Conservation (phyloP, 2,797 vertebrate species). For the Staurois parvus region DNA sequence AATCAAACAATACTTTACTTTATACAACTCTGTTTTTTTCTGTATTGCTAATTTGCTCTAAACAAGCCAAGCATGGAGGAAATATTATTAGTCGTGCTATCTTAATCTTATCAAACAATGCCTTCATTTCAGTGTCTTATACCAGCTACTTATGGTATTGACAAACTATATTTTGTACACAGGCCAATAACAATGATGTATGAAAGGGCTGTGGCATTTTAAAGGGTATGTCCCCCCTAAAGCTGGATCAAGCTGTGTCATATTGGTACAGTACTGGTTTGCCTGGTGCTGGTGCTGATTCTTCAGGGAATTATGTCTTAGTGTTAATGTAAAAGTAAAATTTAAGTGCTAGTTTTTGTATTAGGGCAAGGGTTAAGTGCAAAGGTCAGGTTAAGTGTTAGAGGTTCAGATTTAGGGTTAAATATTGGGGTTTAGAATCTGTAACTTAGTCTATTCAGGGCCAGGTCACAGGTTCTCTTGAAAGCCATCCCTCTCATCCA, state of each 20-base stretch:
- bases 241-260: neutral
- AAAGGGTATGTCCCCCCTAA: neutral
- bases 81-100: slow-evolving; percentile 10
- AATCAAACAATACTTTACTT: slow-evolving; percentile 53
- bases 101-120: neutral
- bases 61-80: slow-evolving; percentile 18
- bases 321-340: too few relatives aligned
- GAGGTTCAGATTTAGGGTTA: too few relatives aligned
- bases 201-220: neutral
- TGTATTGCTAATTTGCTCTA: slow-evolving; percentile 30
- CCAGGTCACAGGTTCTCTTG: too few relatives aligned
- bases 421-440: too few relatives aligned
- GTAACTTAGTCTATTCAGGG: too few relatives aligned
- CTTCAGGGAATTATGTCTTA: too few relatives aligned
- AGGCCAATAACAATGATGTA: neutral
- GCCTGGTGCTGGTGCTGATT: too few relatives aligned
- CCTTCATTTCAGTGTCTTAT: neutral
- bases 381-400: too few relatives aligned
- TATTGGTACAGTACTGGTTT: neutral
- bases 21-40: slow-evolving; percentile 49
- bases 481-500: too few relatives aligned
- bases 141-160: neutral
- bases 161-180: neutral
- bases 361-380: too few relatives aligned
- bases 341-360: too few relatives aligned